phyloP scores from a whole-genome alignment of 2,888 invertebrate species.

The Ernsta delagoae region DNA sequence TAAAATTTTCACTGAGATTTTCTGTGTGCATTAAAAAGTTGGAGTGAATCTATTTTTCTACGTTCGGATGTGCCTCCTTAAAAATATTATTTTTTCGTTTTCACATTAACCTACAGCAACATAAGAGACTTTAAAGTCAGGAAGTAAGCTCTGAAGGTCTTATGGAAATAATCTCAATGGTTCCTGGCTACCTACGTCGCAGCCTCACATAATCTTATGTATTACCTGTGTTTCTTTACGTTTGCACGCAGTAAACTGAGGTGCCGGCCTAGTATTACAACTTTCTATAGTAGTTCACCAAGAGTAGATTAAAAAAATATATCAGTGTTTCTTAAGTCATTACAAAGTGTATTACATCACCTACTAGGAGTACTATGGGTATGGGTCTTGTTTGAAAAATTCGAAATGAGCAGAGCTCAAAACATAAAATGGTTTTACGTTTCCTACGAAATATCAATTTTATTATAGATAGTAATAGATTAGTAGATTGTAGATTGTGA shows the following conservation, averaged over 20 bases:
- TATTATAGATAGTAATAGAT: too few relatives aligned
- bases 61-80: not conserved
- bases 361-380: too few relatives aligned
- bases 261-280: constrained; percentile 3
- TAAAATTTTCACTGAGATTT: not conserved
- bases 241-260: not conserved
- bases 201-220: constrained; percentile 20
- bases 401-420: too few relatives aligned
- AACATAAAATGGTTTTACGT: too few relatives aligned
- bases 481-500: too few relatives aligned
- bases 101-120: not conserved
- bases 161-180: constrained; percentile 24
- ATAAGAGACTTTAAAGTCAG: constrained; percentile 12
- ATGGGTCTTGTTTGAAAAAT: too few relatives aligned
- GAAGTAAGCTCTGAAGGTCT: constrained; percentile 17
- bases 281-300: not conserved
- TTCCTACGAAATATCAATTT: too few relatives aligned
- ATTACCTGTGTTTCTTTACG: not conserved
- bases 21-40: not conserved
- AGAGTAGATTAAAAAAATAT: too few relatives aligned
- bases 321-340: too few relatives aligned
- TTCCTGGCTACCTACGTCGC: constrained; percentile 15
- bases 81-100: constrained; percentile 1
- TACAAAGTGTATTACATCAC: too few relatives aligned
- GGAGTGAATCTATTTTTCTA: not conserved